phyloP scores from a whole-genome alignment of 92 coral and sea anemone genomes.

The Zoanthus sansibaricus region DNA sequence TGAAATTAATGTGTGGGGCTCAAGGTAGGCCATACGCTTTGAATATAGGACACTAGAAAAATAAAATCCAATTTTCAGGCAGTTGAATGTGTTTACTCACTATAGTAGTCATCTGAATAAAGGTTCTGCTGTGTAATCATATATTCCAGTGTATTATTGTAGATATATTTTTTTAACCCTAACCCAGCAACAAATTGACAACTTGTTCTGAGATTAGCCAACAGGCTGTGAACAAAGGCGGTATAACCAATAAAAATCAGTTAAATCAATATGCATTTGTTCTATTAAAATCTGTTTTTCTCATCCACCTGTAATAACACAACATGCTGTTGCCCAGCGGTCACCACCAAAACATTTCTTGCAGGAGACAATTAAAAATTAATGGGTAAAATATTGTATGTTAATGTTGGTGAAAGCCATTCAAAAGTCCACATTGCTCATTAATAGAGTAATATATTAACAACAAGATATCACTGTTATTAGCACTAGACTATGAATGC shows the following conservation, averaged over 20 bases:
- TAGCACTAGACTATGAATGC: constrained; percentile 3
- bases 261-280: constrained; percentile 11
- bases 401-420: constrained; percentile 14
- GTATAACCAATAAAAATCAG: constrained; percentile 7
- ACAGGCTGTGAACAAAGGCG: constrained; percentile 17
- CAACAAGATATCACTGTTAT: background rate
- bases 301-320: constrained; percentile 15
- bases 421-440: constrained; percentile 15
- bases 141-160: constrained; percentile 12
- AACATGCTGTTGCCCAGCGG: constrained; percentile 15
- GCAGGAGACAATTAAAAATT: constrained; percentile 6
- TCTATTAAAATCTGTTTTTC: constrained; percentile 11
- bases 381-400: constrained; percentile 9
- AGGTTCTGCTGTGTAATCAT: constrained; percentile 15
- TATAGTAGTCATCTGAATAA: constrained; percentile 9
- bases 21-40: constrained; percentile 11
- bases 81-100: constrained; percentile 11
- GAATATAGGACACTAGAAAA: constrained; percentile 8
- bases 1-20: constrained; percentile 15
- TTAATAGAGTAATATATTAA: constrained; percentile 7
- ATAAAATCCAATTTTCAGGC: constrained; percentile 13
- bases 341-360: constrained; percentile 8
- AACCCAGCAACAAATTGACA: constrained; percentile 9
- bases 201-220: constrained; percentile 15
- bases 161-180: constrained; percentile 8